phyloP scores from a whole-genome alignment of 2,888 invertebrate genomes.

The Dasysyrphus albostriatus region DNA sequence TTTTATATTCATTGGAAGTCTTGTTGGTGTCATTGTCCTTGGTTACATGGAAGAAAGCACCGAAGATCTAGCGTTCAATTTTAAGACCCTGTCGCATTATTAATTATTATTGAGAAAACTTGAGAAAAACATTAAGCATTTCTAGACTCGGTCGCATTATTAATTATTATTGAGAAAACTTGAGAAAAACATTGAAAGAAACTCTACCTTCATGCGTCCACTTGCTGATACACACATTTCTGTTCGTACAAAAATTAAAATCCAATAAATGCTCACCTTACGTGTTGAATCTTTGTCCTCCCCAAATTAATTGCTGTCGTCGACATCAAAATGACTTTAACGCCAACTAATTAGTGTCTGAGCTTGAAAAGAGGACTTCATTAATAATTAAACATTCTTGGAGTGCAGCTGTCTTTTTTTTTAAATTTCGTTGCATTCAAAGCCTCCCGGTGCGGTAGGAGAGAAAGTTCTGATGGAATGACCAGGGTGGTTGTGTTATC shows the following conservation, averaged over 20 bases:
- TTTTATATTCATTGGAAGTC: too few relatives aligned
- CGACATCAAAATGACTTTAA: conserved; percentile 22
- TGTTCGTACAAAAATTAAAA: background rate
- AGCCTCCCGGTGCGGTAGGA: background rate
- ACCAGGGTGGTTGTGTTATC: conserved; percentile 43
- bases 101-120: too few relatives aligned
- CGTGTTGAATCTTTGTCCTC: background rate
- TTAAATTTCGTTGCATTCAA: background rate
- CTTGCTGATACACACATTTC: too few relatives aligned
- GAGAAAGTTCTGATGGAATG: background rate
- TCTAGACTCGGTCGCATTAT: too few relatives aligned
- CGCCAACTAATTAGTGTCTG: conserved; percentile 68
- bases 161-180: too few relatives aligned
- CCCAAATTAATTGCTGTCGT: background rate
- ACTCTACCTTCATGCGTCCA: background rate
- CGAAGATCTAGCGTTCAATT: too few relatives aligned
- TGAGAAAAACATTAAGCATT: too few relatives aligned
- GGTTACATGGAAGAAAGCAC: too few relatives aligned
- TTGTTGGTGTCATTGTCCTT: too few relatives aligned
- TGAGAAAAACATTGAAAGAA: too few relatives aligned
- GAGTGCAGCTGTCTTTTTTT: conserved; percentile 27
- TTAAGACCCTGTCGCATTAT: too few relatives aligned
- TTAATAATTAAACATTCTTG: conserved; percentile 54
- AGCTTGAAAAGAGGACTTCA: conserved; percentile 49
- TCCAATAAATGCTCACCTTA: background rate